These are phyloP conservation scores for Drosophila rhopaloa DNA, from an alignment of 1,140 invertebrate genomes.

Conservation along the genomic window DNA sequence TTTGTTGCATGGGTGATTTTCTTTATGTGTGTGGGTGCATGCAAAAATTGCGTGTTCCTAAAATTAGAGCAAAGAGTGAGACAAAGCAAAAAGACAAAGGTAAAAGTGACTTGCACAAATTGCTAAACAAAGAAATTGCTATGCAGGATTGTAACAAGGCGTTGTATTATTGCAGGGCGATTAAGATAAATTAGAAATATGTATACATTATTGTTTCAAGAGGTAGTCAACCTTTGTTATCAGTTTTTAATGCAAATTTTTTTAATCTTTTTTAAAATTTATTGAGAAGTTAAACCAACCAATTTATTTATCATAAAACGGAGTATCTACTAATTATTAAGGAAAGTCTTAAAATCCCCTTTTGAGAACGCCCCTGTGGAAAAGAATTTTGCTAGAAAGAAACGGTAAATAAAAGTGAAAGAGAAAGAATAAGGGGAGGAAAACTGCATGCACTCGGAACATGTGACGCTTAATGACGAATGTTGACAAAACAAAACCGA, in stretches of 20 bases:
- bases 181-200: neutral
- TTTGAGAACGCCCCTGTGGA: neutral
- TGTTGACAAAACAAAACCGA: conserved; percentile 37
- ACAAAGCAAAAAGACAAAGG: conserved; percentile 66
- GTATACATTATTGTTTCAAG: neutral
- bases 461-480: conserved; percentile 71
- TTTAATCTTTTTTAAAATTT: too few relatives aligned
- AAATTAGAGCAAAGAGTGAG: conserved; percentile 52
- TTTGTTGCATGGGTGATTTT: neutral
- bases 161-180: neutral
- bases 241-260: neutral
- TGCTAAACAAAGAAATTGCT: conserved; percentile 55
- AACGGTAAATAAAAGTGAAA: conserved; percentile 1
- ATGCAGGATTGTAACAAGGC: neutral
- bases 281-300: too few relatives aligned
- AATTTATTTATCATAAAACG: too few relatives aligned
- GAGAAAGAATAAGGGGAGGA: conserved; percentile 24
- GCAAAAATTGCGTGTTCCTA: conserved; percentile 60
- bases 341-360: neutral
- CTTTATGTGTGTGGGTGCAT: conserved; percentile 17
- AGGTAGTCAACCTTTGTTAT: neutral
- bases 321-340: neutral
- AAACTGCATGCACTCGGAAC: conserved; percentile 59
- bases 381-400: conserved; percentile 17
- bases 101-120: conserved; percentile 60